Conservation (phyloP, 2,888 invertebrate species). For the Torymus aiolomorphi region DNA sequence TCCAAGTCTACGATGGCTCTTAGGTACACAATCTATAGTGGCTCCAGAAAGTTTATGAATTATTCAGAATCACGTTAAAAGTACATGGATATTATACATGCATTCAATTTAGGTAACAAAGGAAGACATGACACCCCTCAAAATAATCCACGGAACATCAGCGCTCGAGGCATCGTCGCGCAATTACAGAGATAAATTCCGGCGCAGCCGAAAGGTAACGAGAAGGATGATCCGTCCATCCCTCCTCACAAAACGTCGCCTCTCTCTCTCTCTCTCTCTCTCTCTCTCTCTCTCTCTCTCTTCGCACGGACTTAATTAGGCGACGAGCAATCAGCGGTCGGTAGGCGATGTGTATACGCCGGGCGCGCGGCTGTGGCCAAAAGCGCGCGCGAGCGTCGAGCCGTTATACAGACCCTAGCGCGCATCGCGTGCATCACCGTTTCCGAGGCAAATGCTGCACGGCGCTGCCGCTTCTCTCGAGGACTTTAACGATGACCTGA, state of each 20-base stretch:
- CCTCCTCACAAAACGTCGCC: no score
- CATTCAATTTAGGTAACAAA: neutral
- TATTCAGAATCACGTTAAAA: slow-evolving; percentile 21
- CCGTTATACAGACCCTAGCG: neutral
- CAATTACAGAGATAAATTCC: no score
- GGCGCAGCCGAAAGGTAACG: no score
- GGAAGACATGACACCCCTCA: neutral
- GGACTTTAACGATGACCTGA: slow-evolving; percentile 47
- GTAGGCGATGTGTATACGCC: neutral
- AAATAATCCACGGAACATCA: neutral
- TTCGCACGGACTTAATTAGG: slow-evolving; percentile 23
- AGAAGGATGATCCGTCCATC: no score
- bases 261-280: neutral
- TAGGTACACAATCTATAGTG: no score
- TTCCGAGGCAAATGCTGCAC: neutral
- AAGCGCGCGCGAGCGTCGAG: neutral
- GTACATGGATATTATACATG: slow-evolving; percentile 21
- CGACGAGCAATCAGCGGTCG: slow-evolving; percentile 16
- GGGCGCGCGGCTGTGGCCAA: neutral
- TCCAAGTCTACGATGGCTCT: no score
- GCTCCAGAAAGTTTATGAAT: neutral
- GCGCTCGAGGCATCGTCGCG: no score
- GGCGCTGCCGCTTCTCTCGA: slow-evolving; percentile 1
- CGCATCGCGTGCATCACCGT: neutral
- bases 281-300: neutral